A percentile compares a stretch with the other conserved stretches of the same genome.
Conservation (phyloP, 2,888 invertebrate species). For the Glyphotaelius pellucidus region DNA sequence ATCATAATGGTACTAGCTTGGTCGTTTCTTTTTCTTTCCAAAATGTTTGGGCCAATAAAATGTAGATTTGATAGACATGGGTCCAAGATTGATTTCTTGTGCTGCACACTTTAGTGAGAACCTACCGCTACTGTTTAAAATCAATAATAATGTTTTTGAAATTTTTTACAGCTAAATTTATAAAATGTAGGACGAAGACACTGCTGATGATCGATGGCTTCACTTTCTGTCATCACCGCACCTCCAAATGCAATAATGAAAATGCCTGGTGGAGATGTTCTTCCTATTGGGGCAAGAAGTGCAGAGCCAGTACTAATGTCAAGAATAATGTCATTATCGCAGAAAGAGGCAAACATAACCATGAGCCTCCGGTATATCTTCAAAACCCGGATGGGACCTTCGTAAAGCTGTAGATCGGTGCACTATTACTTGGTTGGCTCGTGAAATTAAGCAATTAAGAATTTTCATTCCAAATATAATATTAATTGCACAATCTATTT, state of each 20-base stretch:
- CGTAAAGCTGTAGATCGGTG: constrained; percentile 2
- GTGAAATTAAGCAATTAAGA: neutral
- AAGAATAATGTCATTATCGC: neutral
- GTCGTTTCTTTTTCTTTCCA: neutral
- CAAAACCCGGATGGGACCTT: constrained; percentile 20
- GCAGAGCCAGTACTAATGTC: constrained; percentile 16
- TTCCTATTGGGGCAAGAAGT: constrained; percentile 28
- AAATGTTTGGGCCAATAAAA: neutral
- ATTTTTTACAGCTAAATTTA: constrained; percentile 48
- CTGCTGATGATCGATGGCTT: constrained; percentile 36
- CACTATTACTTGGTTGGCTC: neutral
- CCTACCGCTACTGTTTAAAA: neutral
- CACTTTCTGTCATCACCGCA: constrained; percentile 32
- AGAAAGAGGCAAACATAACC: constrained; percentile 42
- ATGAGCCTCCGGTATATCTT: constrained; percentile 36
- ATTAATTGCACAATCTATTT: neutral
- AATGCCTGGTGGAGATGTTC: constrained; percentile 48
- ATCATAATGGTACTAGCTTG: neutral
- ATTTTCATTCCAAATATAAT: neutral
- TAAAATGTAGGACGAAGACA: constrained; percentile 15
- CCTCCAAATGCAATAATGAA: neutral
- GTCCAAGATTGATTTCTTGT: neutral
- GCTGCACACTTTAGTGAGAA: neutral
- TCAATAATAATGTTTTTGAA: neutral
- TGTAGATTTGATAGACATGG: neutral